These are phyloP conservation scores for Chiridota heheva DNA, from an alignment of 35 echinoderm and acorn worm genomes.

Conservation along the genomic window DNA sequence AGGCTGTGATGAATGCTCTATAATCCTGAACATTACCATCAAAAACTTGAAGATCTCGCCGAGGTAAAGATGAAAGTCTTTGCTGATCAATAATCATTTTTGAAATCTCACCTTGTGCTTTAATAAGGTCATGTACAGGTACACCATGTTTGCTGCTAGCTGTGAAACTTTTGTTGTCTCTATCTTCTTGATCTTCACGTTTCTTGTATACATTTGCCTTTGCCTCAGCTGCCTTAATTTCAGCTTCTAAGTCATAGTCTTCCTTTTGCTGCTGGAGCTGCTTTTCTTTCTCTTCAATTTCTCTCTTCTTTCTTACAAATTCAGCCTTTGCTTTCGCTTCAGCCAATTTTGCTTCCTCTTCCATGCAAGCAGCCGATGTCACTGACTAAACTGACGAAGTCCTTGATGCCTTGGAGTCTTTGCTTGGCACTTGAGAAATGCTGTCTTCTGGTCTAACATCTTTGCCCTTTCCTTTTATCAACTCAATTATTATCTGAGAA, in stretches of 20 bases:
- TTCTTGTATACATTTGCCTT: constrained; percentile 21
- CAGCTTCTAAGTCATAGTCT: constrained; percentile 27
- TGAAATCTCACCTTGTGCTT: not conserved
- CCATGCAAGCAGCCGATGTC: not conserved
- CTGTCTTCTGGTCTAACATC: constrained; percentile 23
- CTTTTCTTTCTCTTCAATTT: constrained; percentile 21
- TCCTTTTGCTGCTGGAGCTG: not conserved
- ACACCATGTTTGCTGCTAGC: not conserved
- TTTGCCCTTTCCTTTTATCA: not conserved
- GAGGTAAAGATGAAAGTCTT: not conserved
- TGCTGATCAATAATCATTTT: constrained; percentile 36
- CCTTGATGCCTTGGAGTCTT: not conserved
- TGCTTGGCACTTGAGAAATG: constrained; percentile 25
- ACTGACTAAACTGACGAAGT: not conserved
- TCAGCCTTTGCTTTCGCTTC: constrained; percentile 13
- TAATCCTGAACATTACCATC: constrained; percentile 32
- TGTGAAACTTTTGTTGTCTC: not conserved
- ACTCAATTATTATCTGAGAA: not conserved
- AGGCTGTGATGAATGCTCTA: constrained; percentile 34
- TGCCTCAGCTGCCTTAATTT: constrained; percentile 20
- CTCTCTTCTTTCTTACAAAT: not conserved
- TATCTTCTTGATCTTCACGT: not conserved
- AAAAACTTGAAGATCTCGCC: constrained; percentile 1
- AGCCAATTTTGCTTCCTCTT: constrained; percentile 9
- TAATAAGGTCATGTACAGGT: constrained; percentile 7